phyloP scores from a whole-genome alignment of 2,797 vertebrate species.

The Sebastolobus altivelis region DNA sequence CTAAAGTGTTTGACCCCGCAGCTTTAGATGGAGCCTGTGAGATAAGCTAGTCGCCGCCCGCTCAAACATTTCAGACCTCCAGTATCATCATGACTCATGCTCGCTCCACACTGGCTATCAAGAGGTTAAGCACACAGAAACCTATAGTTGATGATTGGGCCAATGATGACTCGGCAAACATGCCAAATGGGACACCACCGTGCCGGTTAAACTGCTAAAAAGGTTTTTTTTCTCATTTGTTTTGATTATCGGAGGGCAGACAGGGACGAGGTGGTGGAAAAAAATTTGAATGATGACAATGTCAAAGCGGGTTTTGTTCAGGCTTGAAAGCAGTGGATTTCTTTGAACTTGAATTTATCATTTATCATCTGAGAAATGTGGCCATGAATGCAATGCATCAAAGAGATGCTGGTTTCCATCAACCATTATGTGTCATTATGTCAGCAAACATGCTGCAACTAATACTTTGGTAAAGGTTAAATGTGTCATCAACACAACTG shows the following conservation, averaged over 20 bases:
- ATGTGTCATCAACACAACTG: neutral
- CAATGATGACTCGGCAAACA: constrained; percentile 45
- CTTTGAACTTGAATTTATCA: neutral
- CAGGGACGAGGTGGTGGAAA: neutral
- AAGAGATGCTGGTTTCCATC: neutral
- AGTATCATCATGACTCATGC: constrained; percentile 42
- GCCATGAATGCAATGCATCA: neutral
- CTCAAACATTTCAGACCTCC: constrained; percentile 41
- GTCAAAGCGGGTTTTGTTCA: constrained; percentile 8
- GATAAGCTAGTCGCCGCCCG: constrained; percentile 20
- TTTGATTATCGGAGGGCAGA: constrained; percentile 1
- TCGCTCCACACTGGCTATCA: neutral
- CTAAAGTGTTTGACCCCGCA: constrained; percentile 23
- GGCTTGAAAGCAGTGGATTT: constrained; percentile 8
- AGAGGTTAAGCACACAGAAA: constrained; percentile 53
- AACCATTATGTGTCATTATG: neutral
- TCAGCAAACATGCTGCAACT: neutral
- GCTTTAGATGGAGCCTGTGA: constrained; percentile 18
- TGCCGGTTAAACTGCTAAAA: neutral
- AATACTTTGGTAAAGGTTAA: constrained; percentile 5
- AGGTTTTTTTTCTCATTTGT: too few relatives aligned
- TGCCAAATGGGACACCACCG: neutral
- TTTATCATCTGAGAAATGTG: constrained; percentile 3
- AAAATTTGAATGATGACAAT: neutral
- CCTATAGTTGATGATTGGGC: constrained; percentile 9